Evolutionary conservation across 2,888 invertebrate genomes (phyloP), one percentile per base, ranked within the genome.

Genomic region (Helleia helle): DNA sequence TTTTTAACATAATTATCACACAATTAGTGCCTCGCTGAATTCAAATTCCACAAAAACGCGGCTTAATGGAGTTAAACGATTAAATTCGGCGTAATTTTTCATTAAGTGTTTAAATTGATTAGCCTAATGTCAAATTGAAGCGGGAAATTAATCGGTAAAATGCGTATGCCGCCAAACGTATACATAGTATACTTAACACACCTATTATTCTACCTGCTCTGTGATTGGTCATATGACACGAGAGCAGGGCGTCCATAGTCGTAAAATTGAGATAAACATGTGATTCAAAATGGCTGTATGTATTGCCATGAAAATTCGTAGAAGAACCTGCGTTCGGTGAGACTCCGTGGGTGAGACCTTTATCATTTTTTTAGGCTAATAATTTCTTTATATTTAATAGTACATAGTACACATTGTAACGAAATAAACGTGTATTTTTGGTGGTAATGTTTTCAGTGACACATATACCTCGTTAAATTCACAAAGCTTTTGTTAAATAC

Each of bases 201-300:
- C 59, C 59, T 64, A 60, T 52, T 50, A 43, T 52, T 56, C 55
- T 58, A 55, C 48, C 49, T 48, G 53, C 45, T 47, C 48, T 65
- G 71, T 76, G 75, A 75, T 76, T 77, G 76, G 80, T 81, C 81
- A 79, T 70, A 77, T 72, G 76, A 68, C 50, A 40, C 36, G 25
- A 43, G 51, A 55, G 56, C 55, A 61, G 64, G 62, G 60, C 62
- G 64, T 63, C 53, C 52, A 54, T 56, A 54, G 52, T 60, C 47
- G 50, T 51, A 64, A 62, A 55, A 55, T 62, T 57, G 59, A 68
- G 63, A 70, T 67, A 62, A 68, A 68, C 79, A 81, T 71, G 83
- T 83, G 83, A 83, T 71, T 52, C 71, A 83, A 83, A 60, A 83
- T 83, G 83, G 83, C 80, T 43, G 65, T 58, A 50, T 54, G 54